phyloP scores from a whole-genome alignment of 37 sponge, comb jelly and placozoan species.

The Chondrosia reniformis region DNA sequence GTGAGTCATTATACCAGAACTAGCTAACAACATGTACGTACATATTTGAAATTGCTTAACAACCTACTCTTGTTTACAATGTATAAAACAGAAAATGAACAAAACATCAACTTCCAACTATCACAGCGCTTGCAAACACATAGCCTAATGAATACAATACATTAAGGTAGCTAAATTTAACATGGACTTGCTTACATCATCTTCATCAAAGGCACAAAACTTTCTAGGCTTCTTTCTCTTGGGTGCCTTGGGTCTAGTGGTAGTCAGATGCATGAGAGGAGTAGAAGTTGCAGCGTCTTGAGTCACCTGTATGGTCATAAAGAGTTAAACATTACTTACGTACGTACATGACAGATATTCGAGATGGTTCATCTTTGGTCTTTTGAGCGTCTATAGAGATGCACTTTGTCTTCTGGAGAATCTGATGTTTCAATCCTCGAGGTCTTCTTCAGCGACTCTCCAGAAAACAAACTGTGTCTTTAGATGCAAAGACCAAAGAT shows the following conservation, averaged over 20 bases:
- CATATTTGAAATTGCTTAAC: background rate
- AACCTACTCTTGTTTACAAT: background rate
- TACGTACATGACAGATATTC: too few species aligned
- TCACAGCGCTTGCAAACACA: background rate
- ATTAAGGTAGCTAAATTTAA: too few species aligned
- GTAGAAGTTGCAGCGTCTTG: conserved; percentile 32
- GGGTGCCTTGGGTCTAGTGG: conserved; percentile 44
- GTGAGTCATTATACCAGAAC: too few species aligned
- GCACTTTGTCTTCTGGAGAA: too few species aligned
- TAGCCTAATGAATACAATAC: background rate
- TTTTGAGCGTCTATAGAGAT: too few species aligned
- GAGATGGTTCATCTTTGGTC: too few species aligned
- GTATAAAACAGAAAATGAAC: background rate
- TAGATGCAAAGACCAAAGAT: too few species aligned
- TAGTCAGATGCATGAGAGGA: conserved; percentile 70
- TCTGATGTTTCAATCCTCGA: too few species aligned
- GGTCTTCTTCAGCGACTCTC: too few species aligned
- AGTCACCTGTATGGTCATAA: too few species aligned
- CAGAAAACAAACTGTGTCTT: too few species aligned
- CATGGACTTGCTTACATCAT: conserved; percentile 43
- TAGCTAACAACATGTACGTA: background rate
- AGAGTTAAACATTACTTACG: too few species aligned
- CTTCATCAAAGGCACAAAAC: conserved; percentile 67
- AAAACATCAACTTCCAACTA: background rate
- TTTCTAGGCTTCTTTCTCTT: conserved; percentile 47